A percentile compares a stretch with the other conserved stretches of the same genome.
Evolutionary conservation across 2,888 invertebrate genomes (phyloP).

Genomic region (Volucella inanis): DNA sequence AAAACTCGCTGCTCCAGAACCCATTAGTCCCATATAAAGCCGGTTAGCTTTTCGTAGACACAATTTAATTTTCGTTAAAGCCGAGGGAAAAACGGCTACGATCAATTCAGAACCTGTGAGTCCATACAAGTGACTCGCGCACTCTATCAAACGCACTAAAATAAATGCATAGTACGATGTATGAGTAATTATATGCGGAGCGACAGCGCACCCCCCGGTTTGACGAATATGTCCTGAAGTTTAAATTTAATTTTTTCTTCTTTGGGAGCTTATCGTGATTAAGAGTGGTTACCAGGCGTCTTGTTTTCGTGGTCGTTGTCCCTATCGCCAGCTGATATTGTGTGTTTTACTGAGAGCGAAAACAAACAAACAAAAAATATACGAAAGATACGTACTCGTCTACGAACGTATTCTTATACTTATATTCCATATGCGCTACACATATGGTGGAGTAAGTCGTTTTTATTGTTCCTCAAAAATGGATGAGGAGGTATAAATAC

Average conservation of each 20-base stretch:
- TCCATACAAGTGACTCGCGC: slow-evolving; percentile 60
- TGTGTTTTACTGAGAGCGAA: slow-evolving; percentile 25
- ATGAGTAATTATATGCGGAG: slow-evolving; percentile 49
- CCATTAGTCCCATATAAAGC: slow-evolving; percentile 56
- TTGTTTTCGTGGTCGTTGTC: slow-evolving; percentile 20
- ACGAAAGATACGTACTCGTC: slow-evolving; percentile 6
- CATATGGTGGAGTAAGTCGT: slow-evolving; percentile 52
- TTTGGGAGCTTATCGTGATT: slow-evolving; percentile 60
- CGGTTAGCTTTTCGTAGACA: slow-evolving; percentile 48
- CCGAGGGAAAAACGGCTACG: slow-evolving; percentile 12
- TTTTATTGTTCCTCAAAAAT: slow-evolving; percentile 67
- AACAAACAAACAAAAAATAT: slow-evolving; percentile 1
- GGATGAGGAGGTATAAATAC: slow-evolving; percentile 51
- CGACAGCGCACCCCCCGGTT: slow-evolving; percentile 21
- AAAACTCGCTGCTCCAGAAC: slow-evolving; percentile 58
- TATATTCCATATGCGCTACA: slow-evolving; percentile 55
- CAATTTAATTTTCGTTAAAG: slow-evolving; percentile 40
- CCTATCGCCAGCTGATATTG: slow-evolving; percentile 54
- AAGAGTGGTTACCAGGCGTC: slow-evolving; percentile 38
- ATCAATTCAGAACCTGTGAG: slow-evolving; percentile 59
- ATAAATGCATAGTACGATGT: slow-evolving; percentile 29
- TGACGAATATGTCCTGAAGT: slow-evolving; percentile 3
- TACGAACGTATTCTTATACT: slow-evolving; percentile 33
- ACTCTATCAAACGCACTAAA: slow-evolving; percentile 37
- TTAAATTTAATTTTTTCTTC: slow-evolving; percentile 20